Evolutionary conservation across 2,797 vertebrate genomes (phyloP), one percentile per base, ranked within the genome.

Genomic region (Vespertilio murinus): DNA sequence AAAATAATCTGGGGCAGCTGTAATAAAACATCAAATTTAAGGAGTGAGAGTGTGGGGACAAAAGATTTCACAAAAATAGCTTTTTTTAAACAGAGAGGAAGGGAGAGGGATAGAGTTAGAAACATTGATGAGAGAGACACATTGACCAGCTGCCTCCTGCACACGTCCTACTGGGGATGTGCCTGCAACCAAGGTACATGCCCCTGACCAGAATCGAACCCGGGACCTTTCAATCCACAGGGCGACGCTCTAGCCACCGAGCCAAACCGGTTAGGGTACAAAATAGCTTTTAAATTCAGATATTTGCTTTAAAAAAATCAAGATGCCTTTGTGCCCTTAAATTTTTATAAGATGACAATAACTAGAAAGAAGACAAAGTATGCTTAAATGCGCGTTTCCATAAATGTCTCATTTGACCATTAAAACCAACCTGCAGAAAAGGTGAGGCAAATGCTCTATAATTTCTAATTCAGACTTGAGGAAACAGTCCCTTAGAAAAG

Each of bases 21-120:
- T 49, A 56, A 56, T 59, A 56, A 93, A 92, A 88, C 79, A 86
- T 90, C 38, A 90, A 73, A 97, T 75, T 95, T 75, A 81, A 85
- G 49, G 20, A 90, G 4, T 79, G 33, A 88, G 35, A 75, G 30
- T 35, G 11, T 65, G 28, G 20, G 25, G 40, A 33, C 14, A 90
- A 96, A 91, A 23, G 23, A 30, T 87, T 93, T 79, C 59, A 95
- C 2, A 90, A 38, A 38, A 83, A 89, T 23, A 82, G 75, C 16
- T 42, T 74, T 23, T n/a, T n/a, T n/a, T 79, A 12, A 78, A 56
- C 59, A 49, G 47, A 49, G 47, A 49, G 47, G 47, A 49, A 49
- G 47, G 14, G 47, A 49, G 47, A 49, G 16, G 47, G 47, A 49
- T 49, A 49, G 14, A 49, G 16, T 49, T 49, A 49, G 47, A 49